phyloP scores from a whole-genome alignment of 2,113 vertebrate species.

The Epinephelus cyanopodus region DNA sequence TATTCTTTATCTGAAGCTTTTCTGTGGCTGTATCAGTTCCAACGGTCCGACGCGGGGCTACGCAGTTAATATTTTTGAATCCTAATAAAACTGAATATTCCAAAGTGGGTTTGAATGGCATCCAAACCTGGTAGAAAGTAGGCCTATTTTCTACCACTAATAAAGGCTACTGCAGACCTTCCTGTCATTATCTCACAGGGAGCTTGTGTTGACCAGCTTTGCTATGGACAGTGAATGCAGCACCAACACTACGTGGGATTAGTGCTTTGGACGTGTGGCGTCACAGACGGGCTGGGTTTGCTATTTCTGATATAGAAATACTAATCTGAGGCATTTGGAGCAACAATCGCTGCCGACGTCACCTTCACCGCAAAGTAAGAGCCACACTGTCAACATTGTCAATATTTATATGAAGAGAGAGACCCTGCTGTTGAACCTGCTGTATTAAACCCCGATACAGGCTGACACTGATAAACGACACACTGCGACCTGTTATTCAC shows the following conservation, averaged over 20 bases:
- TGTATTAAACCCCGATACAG: background rate
- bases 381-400: background rate
- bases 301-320: conserved; percentile 11
- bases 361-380: conserved; percentile 20
- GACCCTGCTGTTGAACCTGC: background rate
- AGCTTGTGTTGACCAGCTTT: background rate
- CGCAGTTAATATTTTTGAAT: too few relatives aligned
- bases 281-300: conserved; percentile 38
- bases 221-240: background rate
- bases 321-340: background rate
- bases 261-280: conserved; percentile 34
- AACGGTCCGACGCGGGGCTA: too few relatives aligned
- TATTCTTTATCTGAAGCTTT: too few relatives aligned
- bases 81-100: background rate
- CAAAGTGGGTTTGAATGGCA: background rate
- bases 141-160: background rate
- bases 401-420: background rate
- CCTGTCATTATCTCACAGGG: too few relatives aligned
- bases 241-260: conserved; percentile 26
- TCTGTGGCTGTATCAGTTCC: too few relatives aligned
- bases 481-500: background rate
- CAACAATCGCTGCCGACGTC: background rate
- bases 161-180: too few relatives aligned
- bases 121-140: background rate
- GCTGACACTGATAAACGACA: background rate